These are phyloP conservation scores for Ommatoiulus sabulosus DNA, from an alignment of 2,888 invertebrate genomes.

Conservation along the genomic window DNA sequence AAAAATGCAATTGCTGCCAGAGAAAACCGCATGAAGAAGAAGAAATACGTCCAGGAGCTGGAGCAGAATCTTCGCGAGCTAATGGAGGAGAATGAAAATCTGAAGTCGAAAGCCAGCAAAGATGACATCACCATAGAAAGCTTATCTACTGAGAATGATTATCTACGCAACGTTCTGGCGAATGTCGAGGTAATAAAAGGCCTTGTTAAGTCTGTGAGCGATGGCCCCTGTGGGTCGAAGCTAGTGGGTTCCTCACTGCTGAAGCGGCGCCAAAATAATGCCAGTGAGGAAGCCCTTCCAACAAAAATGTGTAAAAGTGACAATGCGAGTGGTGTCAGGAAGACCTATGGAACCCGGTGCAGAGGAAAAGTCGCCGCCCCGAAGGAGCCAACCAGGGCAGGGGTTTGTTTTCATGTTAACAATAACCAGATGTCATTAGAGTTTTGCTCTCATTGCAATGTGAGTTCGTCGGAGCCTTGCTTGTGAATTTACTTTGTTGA, in stretches of 20 bases:
- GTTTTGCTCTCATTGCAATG: constrained; percentile 71
- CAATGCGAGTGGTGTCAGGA: neutral
- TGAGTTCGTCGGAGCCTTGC: constrained; percentile 15
- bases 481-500: neutral
- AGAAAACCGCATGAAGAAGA: constrained; percentile 75
- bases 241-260: neutral
- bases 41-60: constrained; percentile 72
- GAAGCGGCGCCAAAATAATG: neutral
- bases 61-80: constrained; percentile 71
- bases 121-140: constrained; percentile 70
- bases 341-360: neutral
- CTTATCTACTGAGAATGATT: constrained; percentile 71
- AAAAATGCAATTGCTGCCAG: constrained; percentile 75
- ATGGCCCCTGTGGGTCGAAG: constrained; percentile 58
- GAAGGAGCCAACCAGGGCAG: constrained; percentile 64
- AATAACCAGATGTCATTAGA: constrained; percentile 73
- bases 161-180: constrained; percentile 72
- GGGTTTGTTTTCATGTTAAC: constrained; percentile 73
- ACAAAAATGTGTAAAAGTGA: neutral
- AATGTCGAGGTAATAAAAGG: constrained; percentile 72
- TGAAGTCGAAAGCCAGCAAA: constrained; percentile 69
- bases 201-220: constrained; percentile 69
- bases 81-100: constrained; percentile 69
- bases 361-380: neutral
- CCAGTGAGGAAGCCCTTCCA: neutral